phyloP scores from a whole-genome alignment of 1,140 invertebrate species.

The Caerostris darwini region DNA sequence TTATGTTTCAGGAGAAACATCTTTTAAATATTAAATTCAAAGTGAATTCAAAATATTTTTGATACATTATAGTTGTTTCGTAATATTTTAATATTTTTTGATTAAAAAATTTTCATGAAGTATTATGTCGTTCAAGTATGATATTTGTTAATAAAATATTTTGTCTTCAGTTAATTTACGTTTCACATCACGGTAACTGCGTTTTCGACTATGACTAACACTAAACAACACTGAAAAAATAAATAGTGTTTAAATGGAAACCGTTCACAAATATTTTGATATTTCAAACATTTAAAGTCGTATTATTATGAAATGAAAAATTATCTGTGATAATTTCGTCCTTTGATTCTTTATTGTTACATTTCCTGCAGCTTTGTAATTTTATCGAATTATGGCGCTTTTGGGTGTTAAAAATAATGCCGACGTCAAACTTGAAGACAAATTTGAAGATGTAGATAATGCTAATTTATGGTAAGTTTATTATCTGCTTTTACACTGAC shows the following conservation, averaged over 20 bases:
- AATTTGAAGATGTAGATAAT: constrained; percentile 48
- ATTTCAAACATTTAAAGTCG: background rate
- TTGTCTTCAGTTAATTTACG: background rate
- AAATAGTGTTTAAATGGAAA: constrained; percentile 23
- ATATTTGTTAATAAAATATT: no score
- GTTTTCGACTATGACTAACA: background rate
- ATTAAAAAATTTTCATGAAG: no score
- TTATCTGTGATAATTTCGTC: background rate
- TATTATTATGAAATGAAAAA: background rate
- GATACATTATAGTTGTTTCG: no score
- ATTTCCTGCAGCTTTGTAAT: background rate
- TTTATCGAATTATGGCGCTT: constrained; percentile 45
- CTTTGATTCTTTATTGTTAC: background rate
- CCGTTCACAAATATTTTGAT: background rate
- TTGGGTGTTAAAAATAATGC: constrained; percentile 45
- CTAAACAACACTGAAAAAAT: background rate
- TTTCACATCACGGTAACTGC: background rate
- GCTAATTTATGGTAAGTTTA: constrained; percentile 55
- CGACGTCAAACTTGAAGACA: constrained; percentile 58
- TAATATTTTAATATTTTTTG: no score
- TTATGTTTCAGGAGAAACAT: no score
- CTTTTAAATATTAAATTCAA: no score
- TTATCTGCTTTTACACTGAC: background rate
- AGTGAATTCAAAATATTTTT: no score
- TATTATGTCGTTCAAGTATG: no score